Evolutionary conservation across 2,113 vertebrate species (phyloP).

Genomic region (Rhipidura dahli): DNA sequence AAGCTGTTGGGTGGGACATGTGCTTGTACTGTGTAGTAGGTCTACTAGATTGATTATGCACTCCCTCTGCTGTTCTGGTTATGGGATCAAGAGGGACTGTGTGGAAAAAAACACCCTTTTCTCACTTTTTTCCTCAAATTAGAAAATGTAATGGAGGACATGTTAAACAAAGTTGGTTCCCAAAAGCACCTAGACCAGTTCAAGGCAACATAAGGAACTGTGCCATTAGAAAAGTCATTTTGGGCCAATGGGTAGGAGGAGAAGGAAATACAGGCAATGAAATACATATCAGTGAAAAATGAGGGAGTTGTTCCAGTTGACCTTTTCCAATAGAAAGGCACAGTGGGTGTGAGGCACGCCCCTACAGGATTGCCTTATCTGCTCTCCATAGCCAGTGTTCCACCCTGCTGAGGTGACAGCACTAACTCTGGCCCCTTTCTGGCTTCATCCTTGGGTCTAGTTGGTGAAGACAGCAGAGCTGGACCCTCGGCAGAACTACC

Average conservation of each 20-base stretch:
- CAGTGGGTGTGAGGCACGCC: accelerated
- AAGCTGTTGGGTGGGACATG: accelerated
- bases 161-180: background rate
- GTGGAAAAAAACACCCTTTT: background rate
- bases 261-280: background rate
- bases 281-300: background rate
- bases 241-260: background rate
- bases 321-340: background rate
- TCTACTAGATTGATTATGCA: background rate
- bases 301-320: background rate
- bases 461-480: constrained; percentile 88
- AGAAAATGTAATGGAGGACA: background rate
- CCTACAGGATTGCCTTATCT: background rate
- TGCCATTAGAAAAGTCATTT: background rate
- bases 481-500: constrained; percentile 86
- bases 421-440: background rate
- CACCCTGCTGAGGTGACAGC: background rate
- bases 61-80: background rate
- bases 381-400: background rate
- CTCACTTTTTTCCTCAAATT: accelerated
- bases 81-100: background rate
- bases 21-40: background rate
- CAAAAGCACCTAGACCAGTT: background rate
- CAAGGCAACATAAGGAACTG: background rate
- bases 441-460: constrained; percentile 58